These are phyloP conservation scores for Semaprochilodus insignis DNA, from an alignment of 2,797 vertebrate genomes.

Conservation along the genomic window DNA sequence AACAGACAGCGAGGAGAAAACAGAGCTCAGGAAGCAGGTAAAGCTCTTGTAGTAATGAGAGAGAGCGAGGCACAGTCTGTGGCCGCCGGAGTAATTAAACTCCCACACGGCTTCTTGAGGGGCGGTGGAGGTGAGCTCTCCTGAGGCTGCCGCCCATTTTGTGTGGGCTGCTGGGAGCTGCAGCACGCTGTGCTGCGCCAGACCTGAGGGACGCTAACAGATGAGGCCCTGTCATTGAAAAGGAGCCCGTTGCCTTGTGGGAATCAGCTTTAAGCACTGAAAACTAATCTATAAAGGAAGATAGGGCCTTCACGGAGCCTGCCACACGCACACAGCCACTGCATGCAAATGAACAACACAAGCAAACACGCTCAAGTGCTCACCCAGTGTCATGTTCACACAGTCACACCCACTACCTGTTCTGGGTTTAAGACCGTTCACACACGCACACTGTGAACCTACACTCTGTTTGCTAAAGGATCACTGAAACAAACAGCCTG, in stretches of 20 bases:
- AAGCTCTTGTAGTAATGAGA: constrained; percentile 48
- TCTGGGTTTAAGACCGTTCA: background rate
- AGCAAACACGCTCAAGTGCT: constrained; percentile 4
- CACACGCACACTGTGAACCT: background rate
- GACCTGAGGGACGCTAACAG: constrained; percentile 58
- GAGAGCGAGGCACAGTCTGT: constrained; percentile 43
- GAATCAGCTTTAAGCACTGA: constrained; percentile 50
- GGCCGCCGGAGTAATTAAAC: constrained; percentile 62
- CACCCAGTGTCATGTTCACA: background rate
- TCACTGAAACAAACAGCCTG: constrained; percentile 14
- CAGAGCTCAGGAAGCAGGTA: constrained; percentile 33
- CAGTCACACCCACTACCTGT: constrained; percentile 20
- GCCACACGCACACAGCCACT: constrained; percentile 26
- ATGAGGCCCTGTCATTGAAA: constrained; percentile 63
- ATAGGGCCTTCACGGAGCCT: constrained; percentile 41
- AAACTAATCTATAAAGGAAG: constrained; percentile 59
- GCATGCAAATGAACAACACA: constrained; percentile 26
- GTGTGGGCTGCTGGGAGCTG: constrained; percentile 55
- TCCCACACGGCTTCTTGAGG: constrained; percentile 59
- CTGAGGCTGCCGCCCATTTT: constrained; percentile 57
- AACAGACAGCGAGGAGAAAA: background rate
- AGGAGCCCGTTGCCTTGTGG: constrained; percentile 48
- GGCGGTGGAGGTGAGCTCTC: constrained; percentile 52
- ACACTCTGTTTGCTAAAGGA: background rate
- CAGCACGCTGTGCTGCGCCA: constrained; percentile 18